Conservation (phyloP, 2,888 invertebrate genomes). For the Cataglyphis altisquamis region DNA sequence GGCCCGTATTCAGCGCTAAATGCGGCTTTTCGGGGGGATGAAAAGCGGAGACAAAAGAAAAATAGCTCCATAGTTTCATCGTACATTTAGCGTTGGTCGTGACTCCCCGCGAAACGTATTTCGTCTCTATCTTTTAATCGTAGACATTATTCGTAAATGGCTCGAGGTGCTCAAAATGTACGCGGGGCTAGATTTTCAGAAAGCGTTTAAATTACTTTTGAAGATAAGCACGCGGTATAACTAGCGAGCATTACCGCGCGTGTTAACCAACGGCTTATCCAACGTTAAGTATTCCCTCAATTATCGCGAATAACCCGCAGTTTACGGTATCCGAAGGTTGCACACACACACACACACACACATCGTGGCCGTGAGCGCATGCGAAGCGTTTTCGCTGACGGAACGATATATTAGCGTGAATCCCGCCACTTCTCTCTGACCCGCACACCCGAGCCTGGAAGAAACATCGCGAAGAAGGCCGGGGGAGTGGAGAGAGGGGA, state of each 20-base stretch:
- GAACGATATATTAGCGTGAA: constrained; percentile 64
- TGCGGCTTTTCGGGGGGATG: background rate
- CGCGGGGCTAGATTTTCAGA: constrained; percentile 42
- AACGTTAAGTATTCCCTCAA: constrained; percentile 61
- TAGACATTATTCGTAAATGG: constrained; percentile 54
- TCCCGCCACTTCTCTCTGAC: constrained; percentile 56
- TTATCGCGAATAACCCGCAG: constrained; percentile 65
- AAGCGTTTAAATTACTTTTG: constrained; percentile 57
- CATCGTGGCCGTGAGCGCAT: constrained; percentile 54
- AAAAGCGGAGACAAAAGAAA: background rate
- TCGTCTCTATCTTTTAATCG: constrained; percentile 39
- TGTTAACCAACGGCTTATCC: constrained; percentile 54
- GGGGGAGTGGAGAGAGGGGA: background rate
- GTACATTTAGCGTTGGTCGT: background rate
- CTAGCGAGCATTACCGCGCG: constrained; percentile 51
- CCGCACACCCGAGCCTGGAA: constrained; percentile 52
- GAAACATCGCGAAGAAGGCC: constrained; percentile 52
- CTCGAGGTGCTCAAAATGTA: constrained; percentile 38
- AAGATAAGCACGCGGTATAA: constrained; percentile 43
- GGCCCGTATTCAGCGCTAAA: background rate
- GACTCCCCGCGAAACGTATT: background rate
- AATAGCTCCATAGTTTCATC: background rate
- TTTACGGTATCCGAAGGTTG: constrained; percentile 65
- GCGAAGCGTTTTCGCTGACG: constrained; percentile 59
- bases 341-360: background rate